A percentile compares a stretch with the other conserved stretches of the same genome.
Evolutionary conservation across 2,113 vertebrate species (phyloP).

Genomic region (Poecile atricapillus): DNA sequence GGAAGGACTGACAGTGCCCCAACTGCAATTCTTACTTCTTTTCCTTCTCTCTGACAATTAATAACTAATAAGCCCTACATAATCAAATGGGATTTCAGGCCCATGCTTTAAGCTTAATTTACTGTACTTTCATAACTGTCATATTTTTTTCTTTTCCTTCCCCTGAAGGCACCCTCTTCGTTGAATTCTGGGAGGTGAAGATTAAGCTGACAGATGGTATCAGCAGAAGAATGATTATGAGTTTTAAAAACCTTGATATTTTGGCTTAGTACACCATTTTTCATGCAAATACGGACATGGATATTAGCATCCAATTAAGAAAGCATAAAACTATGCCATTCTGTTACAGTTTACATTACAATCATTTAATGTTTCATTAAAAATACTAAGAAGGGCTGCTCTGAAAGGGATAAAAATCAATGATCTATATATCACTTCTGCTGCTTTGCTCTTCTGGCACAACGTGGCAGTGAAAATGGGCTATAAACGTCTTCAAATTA

Average conservation of each 20-base stretch:
- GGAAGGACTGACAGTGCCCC: neutral
- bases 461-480: neutral
- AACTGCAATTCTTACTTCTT: conserved; percentile 20
- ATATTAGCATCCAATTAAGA: conserved; percentile 58
- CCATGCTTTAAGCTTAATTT: neutral
- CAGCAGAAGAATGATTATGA: conserved; percentile 40
- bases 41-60: conserved; percentile 1
- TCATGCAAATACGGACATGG: conserved; percentile 43
- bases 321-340: conserved; percentile 15
- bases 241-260: conserved; percentile 50
- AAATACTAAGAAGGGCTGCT: neutral
- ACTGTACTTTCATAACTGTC: neutral
- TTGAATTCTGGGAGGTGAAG: conserved; percentile 28
- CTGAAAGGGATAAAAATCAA: conserved; percentile 27
- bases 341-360: conserved; percentile 3
- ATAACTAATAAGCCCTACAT: neutral
- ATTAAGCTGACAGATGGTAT: conserved; percentile 60
- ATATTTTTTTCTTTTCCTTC: neutral
- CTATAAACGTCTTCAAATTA: neutral
- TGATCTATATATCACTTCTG: neutral
- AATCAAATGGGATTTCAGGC: neutral
- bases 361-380: conserved; percentile 39
- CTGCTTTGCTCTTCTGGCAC: neutral
- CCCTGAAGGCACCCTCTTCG: conserved; percentile 6
- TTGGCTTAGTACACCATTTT: conserved; percentile 45